Evolutionary conservation across 2,113 vertebrate species (phyloP), one percentile per base, ranked within the genome.

Genomic region (Eubucco bourcierii): DNA sequence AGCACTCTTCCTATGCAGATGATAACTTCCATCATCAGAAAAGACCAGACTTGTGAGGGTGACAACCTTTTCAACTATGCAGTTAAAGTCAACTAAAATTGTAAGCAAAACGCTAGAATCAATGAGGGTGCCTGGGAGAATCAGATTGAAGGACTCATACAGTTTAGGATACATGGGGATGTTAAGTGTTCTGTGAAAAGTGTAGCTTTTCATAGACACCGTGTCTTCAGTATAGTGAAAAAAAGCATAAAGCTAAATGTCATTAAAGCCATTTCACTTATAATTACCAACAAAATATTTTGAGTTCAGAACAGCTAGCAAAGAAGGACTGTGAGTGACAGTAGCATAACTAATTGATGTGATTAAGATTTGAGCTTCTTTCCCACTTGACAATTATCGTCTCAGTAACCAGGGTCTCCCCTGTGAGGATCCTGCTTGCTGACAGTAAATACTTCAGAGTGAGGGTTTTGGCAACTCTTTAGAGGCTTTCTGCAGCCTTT

Each of bases 321-420:
- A 78, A 74, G 46, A 77, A 87, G 39, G 63, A 31, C 55, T 56
- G 12, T 2, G 13, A 92, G 81, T 68, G 90, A 83, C 71, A 60
- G 60, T 24, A 95, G 84, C 56, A 56, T 77, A 89, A 84, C 71
- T 90, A 92, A 92, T 83, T 77, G 81, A 87, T 79, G 64, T 89
- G 84, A 85, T 64, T 80, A 47, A 37, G 33, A 65, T 80, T 82
- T 24, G 24, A 60, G 53, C 7, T 74, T 73, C 55, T 92, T 68
- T 75, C 19, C 66, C 80, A 64, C 3, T 1, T 50, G 37, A 85
- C 41, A 65, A 59, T 80, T 86, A 86, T 92, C 31, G 55, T 59
- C 33, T 77, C 12, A 13, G 44, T 75, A 78, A 66, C 60, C 74
- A 34, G 34, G 37, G 58, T 37, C 63, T 92, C 16, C 39, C 53